Evolutionary conservation across 1,140 invertebrate genomes (phyloP), one percentile per base, ranked within the genome.

Genomic region (Littorina saxatilis): DNA sequence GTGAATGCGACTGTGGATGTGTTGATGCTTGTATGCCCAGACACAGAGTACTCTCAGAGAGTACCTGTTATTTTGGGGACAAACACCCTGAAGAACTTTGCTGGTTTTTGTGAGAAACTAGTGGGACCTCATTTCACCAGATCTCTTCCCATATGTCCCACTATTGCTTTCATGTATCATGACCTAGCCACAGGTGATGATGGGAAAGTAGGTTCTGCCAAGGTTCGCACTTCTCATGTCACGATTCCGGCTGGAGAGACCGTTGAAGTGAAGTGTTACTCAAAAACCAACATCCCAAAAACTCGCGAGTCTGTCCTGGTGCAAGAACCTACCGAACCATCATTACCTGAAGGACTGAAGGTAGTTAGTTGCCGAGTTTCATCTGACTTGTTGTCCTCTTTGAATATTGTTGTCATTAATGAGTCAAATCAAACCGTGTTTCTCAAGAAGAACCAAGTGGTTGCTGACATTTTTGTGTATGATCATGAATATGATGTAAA

Each of bases 401-500:
- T 63, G 9, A 63, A 63, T 23, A 15, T 63, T 63, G 61, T 63
- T 15, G 61, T 63, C 27, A n/a, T 63, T 32, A 63, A 63, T 63
- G 61, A 63, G 29, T 63, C 61, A 23, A 32, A 3, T 32, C 23
- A 32, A 32, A n/a, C 15, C 27, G 29, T 63, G 20, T 23, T 63
- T 11, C 27, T 63, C 0, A 27, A 32, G 11, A 63, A 63, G 61
- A 63, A 63, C 61, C 61, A 63, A 27, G 61, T 63, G 15, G 29
- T 63, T 11, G 61, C 61, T 1, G 61, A 63, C 29, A 32, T 63
- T 11, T 27, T 63, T 63, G 61, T 63, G 27, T 63, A 63, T n/a
- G 11, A 63, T 27, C 61, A 63, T 43, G 68, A 72, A 35, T 72
- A 72, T 72, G 68, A 72, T 37, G n/a, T 72, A 11, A 7, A 72